Percentiles rank a stretch among this genome's conserved stretches.
Conservation (phyloP, 2,797 vertebrate species). For the Pampus argenteus region DNA sequence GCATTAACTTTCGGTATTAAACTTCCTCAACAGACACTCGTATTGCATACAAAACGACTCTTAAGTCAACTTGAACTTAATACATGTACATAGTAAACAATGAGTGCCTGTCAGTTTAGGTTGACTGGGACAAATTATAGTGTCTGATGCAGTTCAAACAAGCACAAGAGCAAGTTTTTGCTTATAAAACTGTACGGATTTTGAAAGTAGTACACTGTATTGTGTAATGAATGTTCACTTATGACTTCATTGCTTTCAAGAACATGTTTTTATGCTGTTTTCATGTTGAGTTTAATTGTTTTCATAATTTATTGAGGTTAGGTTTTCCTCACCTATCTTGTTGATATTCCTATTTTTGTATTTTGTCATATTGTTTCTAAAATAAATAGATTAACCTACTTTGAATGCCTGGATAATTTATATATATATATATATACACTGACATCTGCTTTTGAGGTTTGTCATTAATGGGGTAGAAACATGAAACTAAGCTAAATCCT, state of each 20-base stretch:
- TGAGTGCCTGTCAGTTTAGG: constrained; percentile 9
- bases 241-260: not conserved
- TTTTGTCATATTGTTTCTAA: not conserved
- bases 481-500: too few relatives aligned
- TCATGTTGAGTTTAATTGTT: not conserved
- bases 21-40: not conserved
- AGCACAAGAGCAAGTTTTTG: too few relatives aligned
- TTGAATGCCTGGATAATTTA: not conserved
- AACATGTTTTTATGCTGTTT: not conserved
- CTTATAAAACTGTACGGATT: too few relatives aligned
- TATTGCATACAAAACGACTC: not conserved
- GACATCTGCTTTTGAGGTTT: not conserved
- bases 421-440: too few relatives aligned
- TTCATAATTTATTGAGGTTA: not conserved
- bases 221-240: too few relatives aligned
- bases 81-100: not conserved
- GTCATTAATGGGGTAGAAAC: not conserved
- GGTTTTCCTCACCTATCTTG: not conserved
- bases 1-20: too few relatives aligned
- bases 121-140: too few relatives aligned
- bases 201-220: too few relatives aligned
- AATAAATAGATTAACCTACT: constrained; percentile 1
- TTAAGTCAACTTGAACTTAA: not conserved
- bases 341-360: too few relatives aligned
- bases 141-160: too few relatives aligned